Percentiles rank a stretch among this genome's conserved stretches.
These are phyloP conservation scores for Azorinus chamasolen DNA, from an alignment of 2,888 invertebrate species.

Conservation along the genomic window DNA sequence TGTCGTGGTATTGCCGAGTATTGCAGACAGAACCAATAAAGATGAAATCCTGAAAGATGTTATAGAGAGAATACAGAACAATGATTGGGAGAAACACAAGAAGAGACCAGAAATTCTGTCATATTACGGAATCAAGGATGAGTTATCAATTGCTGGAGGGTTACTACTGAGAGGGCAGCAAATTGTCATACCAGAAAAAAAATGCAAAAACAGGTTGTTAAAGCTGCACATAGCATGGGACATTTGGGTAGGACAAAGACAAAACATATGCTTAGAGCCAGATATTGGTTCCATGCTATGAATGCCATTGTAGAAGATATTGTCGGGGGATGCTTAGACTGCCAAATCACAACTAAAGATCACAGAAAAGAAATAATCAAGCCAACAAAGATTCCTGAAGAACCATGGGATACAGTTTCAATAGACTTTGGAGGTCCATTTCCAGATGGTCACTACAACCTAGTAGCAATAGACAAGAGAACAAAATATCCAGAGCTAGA, in stretches of 20 bases:
- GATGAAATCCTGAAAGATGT: slow-evolving; percentile 4
- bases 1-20: neutral
- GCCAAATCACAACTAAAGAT: slow-evolving; percentile 29
- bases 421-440: no score
- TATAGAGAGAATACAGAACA: neutral
- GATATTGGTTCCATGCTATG: neutral
- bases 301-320: slow-evolving; percentile 4
- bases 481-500: slow-evolving; percentile 33
- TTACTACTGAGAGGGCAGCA: slow-evolving; percentile 24
- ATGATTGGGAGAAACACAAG: slow-evolving; percentile 20
- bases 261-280: slow-evolving; percentile 17
- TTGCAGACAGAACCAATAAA: neutral
- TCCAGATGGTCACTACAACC: no score
- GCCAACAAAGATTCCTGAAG: slow-evolving; percentile 30
- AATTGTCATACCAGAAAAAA: slow-evolving; percentile 21
- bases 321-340: slow-evolving; percentile 23
- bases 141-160: slow-evolving; percentile 16
- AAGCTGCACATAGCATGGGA: slow-evolving; percentile 36
- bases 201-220: slow-evolving; percentile 22
- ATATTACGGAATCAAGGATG: slow-evolving; percentile 12
- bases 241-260: neutral
- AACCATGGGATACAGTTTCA: no score
- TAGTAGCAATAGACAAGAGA: no score
- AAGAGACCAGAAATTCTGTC: no score
- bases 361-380: slow-evolving; percentile 28